Base-by-base conservation (phyloP, 2,113 vertebrate species). In the Emberiza fucata region DNA sequence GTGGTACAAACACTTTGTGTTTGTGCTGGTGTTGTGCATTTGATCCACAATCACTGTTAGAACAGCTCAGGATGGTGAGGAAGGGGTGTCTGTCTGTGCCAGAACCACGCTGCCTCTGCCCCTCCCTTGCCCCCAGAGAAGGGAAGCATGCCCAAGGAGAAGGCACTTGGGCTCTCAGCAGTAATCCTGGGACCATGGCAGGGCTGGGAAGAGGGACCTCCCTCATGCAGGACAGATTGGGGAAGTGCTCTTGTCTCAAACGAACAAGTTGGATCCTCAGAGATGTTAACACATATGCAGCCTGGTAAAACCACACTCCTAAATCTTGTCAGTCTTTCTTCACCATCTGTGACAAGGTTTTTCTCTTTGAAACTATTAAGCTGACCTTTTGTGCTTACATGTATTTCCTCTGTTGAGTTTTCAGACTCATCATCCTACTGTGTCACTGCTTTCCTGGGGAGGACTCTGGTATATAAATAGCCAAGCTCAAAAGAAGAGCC, bases 291-390 rank as follows among this genome's bases (percentile, higher is more conserved):
- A 83, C 92, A 86, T 17, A 63, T 87, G 81, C 84, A 95, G 75
- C 29, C 87, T 90, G 44, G 47, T 91, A 90, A 93, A 96, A 93
- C 42, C 93, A 93, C 59, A 22, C 76, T 88, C 78, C 83, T 94
- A 94, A 93, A 86, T 96, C 82, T 95, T 91, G 54, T 81, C 77
- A 63, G 28, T 81, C 85, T 88, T 86, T 94, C 85, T 77, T 85
- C 85, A 60, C 87, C 76, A 90, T 88, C 87, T 95, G 94, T 47
- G 79, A 91, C 87, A 82, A 83, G 75, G 47, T 44, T 92, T 89
- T 94, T 94, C 79, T 80, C 93, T 95, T 95, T 96, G 90, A 93
- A 95, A 94, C 71, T 64, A 60, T 72, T 56, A 68, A 88, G 31
- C 27, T 87, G 45, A 83, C 53, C 72, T 71, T 89, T 53, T 81